phyloP scores from a whole-genome alignment of 1,140 invertebrate genomes.

The Lutraria rhynchaena region DNA sequence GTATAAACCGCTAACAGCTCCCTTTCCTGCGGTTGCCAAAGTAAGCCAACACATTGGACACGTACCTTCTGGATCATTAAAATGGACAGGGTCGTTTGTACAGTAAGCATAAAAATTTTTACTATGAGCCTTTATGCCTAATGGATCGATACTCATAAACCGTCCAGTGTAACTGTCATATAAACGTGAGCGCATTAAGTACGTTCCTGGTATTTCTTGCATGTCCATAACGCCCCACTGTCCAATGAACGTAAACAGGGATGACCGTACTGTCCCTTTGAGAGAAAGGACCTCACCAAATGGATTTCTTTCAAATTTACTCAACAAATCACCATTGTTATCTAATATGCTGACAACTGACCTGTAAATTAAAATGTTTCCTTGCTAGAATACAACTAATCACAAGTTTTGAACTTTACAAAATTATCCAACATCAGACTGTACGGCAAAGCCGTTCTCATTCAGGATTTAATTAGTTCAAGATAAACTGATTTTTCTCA shows the following conservation, averaged over 20 bases:
- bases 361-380: too few relatives aligned
- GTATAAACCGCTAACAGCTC: not conserved
- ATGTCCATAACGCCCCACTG: constrained; percentile 30
- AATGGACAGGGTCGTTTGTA: constrained; percentile 25
- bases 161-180: constrained; percentile 23
- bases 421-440: not conserved
- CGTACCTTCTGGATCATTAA: constrained; percentile 9
- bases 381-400: not conserved
- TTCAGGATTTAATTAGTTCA: too few relatives aligned
- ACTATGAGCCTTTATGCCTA: constrained; percentile 9
- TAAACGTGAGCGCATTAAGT: constrained; percentile 13
- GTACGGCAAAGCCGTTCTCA: not conserved
- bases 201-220: constrained; percentile 17
- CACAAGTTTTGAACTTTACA: not conserved
- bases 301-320: not conserved
- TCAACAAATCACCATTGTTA: not conserved
- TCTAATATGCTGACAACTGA: constrained; percentile 21
- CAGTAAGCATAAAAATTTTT: constrained; percentile 36
- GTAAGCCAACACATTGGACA: not conserved
- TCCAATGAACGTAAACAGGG: constrained; percentile 15
- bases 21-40: not conserved
- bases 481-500: too few relatives aligned
- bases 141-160: constrained; percentile 16
- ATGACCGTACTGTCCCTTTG: not conserved
- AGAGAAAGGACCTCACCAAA: constrained; percentile 1